Evolutionary conservation across 2,113 vertebrate genomes (phyloP), one percentile per base, ranked within the genome.

Genomic region (Origma solitaria): DNA sequence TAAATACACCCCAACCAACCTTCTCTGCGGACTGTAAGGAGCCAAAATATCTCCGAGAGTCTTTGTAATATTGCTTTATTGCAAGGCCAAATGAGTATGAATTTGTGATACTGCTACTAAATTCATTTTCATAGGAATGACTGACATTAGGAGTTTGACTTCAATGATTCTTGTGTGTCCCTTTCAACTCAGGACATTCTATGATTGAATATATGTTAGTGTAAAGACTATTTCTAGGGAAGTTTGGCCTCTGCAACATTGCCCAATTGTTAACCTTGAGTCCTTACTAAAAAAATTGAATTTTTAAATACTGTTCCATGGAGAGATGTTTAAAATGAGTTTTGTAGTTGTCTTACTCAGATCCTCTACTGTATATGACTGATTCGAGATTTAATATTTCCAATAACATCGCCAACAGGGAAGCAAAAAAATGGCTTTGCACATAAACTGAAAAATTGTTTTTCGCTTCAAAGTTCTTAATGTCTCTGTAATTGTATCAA

Each of bases 371-470:
- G 12, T 91, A 82, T 15, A 40, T 82, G 57, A 71, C 53, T 85
- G 82, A 85, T 87, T 53, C 84, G 65, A 71, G 25, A 64, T 84
- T 86, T 82, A 91, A 42, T 84, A 84, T 75, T 94, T 91, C 30
- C 15, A 76, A 25, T 31, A 31, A 22, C 61, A 56, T 16, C 31
- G 24, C 51, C 40, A 94, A 89, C 27, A 72, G 81, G 73, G 57
- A 94, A 91, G 53, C 76, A 45, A 94, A 90, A 90, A 91, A 85
- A 90, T 92, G n/a, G 12, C 14, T 90, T 76, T 90, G 31, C 0
- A 1, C 37, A 87, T 69, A 90, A 87, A 88, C 62, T 76, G 70
- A 96, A 75, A 82, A 76, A 75, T 51, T 62, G 23, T 9, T 69
- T 91, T 91, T 82, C 88, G 15, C 40, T 72, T 90, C 62, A 23